A percentile compares a stretch with the other conserved stretches of the same genome.
These are phyloP conservation scores for Coecobrya sp. DNA, from an alignment of 2,888 invertebrate genomes.

Conservation along the genomic window DNA sequence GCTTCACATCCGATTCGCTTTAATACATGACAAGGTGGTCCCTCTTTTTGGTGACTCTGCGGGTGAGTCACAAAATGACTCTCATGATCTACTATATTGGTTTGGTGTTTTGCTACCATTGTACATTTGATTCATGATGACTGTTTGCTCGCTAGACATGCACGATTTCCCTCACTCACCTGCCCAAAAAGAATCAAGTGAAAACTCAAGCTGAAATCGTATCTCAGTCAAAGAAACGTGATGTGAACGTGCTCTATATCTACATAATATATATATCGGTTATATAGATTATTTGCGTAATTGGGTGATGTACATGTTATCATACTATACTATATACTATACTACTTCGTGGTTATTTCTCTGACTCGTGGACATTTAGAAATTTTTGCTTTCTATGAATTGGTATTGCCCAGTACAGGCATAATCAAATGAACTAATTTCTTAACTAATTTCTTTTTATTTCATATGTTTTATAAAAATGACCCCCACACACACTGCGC, in stretches of 20 bases:
- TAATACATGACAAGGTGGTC: slow-evolving; percentile 71
- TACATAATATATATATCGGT: too few species aligned
- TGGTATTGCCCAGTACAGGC: background rate
- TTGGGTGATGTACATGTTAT: too few species aligned
- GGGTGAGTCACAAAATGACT: slow-evolving; percentile 74
- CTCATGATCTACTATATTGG: slow-evolving; percentile 54
- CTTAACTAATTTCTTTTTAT: slow-evolving; percentile 66
- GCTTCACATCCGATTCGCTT: slow-evolving; percentile 71
- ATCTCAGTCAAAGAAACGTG: slow-evolving; percentile 24
- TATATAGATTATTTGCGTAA: too few species aligned
- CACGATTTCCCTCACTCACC: slow-evolving; percentile 70
- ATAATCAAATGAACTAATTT: slow-evolving; percentile 66
- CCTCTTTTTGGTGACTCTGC: slow-evolving; percentile 72
- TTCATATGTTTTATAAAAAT: slow-evolving; percentile 43
- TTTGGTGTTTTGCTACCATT: slow-evolving; percentile 37
- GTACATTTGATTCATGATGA: slow-evolving; percentile 56
- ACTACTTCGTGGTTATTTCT: background rate
- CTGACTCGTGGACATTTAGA: slow-evolving; percentile 42
- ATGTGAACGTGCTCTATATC: background rate
- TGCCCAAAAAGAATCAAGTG: slow-evolving; percentile 28
- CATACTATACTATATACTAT: background rate
- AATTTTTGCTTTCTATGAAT: slow-evolving; percentile 52
- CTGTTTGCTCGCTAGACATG: slow-evolving; percentile 41
- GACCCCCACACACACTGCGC: slow-evolving; percentile 61
- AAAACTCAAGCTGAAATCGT: slow-evolving; percentile 12